These are phyloP conservation scores for Actinemys pallida DNA, from an alignment of 2,113 vertebrate genomes.

Conservation along the genomic window DNA sequence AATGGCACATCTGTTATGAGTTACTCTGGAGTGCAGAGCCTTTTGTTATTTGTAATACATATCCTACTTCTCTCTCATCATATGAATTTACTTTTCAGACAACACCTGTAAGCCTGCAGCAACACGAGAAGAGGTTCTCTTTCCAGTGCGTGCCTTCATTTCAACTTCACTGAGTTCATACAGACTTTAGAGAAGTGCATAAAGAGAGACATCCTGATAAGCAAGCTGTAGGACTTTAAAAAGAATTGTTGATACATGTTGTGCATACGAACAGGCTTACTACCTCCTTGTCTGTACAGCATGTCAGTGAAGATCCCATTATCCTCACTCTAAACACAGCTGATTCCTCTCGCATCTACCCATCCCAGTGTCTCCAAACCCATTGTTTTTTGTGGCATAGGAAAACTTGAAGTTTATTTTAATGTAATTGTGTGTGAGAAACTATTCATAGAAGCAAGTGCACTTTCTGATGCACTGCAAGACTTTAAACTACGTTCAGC, in stretches of 20 bases:
- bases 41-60: not conserved
- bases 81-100: not conserved
- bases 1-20: not conserved
- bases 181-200: not conserved
- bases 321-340: not conserved
- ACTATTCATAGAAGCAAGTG: not conserved
- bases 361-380: not conserved
- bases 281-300: not conserved
- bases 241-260: not conserved
- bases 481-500: not conserved
- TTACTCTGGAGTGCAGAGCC: not conserved
- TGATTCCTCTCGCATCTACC: not conserved
- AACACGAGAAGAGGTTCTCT: not conserved
- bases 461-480: constrained; percentile 27
- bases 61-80: not conserved
- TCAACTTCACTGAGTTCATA: not conserved
- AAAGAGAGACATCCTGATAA: not conserved
- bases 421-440: not conserved
- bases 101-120: not conserved
- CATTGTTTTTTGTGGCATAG: constrained; percentile 11
- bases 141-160: fast-evolving
- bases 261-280: not conserved
- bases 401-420: not conserved
- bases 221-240: not conserved
- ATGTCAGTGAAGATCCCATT: not conserved